Evolutionary conservation across 2,888 invertebrate species (phyloP).

Genomic region (Cynaeus angustus): DNA sequence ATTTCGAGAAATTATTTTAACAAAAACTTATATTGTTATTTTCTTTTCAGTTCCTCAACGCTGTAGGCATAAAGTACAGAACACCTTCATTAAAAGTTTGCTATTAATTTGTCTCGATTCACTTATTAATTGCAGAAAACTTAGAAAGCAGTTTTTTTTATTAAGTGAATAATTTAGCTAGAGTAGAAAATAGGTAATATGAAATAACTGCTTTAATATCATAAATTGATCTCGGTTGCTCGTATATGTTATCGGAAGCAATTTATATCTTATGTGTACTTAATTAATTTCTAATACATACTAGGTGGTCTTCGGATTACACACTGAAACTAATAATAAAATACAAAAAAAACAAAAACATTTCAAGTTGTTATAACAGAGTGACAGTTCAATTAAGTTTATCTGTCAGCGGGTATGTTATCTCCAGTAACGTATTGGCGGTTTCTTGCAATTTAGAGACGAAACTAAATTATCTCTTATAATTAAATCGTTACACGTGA

Average conservation of each 20-base stretch:
- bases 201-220: constrained; percentile 22
- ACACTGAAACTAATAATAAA: constrained; percentile 7
- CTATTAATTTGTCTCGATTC: constrained; percentile 15
- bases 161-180: not conserved
- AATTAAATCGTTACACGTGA: constrained; percentile 6
- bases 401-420: not conserved
- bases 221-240: constrained; percentile 16
- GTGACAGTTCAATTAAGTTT: constrained; percentile 1
- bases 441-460: constrained; percentile 4
- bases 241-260: constrained; percentile 21
- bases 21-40: too few species aligned
- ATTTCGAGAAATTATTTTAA: not conserved
- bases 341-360: too few species aligned
- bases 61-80: not conserved
- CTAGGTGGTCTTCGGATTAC: constrained; percentile 19
- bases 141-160: constrained; percentile 1
- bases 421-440: not conserved
- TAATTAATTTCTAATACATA: constrained; percentile 31
- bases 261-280: constrained; percentile 25
- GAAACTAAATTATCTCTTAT: not conserved
- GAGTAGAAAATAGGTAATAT: not conserved
- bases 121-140: constrained; percentile 25
- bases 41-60: too few species aligned
- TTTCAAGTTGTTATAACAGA: not conserved
- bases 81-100: constrained; percentile 35